Evolutionary conservation across 2,888 invertebrate species (phyloP).

Genomic region (Lypha dubia): DNA sequence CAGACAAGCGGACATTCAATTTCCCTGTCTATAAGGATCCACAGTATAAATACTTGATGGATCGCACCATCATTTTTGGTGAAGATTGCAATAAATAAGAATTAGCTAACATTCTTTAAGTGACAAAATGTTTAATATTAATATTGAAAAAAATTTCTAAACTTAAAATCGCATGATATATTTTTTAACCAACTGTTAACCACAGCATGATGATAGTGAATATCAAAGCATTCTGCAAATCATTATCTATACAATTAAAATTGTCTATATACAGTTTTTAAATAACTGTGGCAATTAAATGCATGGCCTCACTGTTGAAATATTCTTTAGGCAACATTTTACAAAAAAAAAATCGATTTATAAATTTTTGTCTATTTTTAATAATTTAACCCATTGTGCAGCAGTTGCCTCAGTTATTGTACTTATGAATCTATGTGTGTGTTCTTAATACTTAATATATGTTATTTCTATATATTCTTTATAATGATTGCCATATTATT

Average conservation of each 20-base stretch:
- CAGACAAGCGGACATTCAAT: too few species aligned
- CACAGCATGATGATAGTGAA: slow-evolving; percentile 49
- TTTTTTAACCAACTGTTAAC: slow-evolving; percentile 12
- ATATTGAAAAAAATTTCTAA: background rate
- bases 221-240: background rate
- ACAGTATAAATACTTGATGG: too few species aligned
- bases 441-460: slow-evolving; percentile 29
- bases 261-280: background rate
- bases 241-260: background rate
- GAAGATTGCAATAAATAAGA: too few species aligned
- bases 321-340: background rate
- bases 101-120: background rate
- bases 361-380: background rate
- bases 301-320: background rate
- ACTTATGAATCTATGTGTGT: background rate
- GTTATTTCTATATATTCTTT: background rate
- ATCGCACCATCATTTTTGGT: too few species aligned
- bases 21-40: too few species aligned
- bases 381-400: background rate
- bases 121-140: background rate
- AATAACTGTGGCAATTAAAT: background rate
- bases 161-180: slow-evolving; percentile 35
- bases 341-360: background rate
- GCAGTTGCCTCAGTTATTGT: slow-evolving; percentile 1
- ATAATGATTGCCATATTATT: slow-evolving; percentile 20